Evolutionary conservation across 2,888 invertebrate species (phyloP), one percentile per base, ranked within the genome.

Genomic region (Hipparchia sbordonii): DNA sequence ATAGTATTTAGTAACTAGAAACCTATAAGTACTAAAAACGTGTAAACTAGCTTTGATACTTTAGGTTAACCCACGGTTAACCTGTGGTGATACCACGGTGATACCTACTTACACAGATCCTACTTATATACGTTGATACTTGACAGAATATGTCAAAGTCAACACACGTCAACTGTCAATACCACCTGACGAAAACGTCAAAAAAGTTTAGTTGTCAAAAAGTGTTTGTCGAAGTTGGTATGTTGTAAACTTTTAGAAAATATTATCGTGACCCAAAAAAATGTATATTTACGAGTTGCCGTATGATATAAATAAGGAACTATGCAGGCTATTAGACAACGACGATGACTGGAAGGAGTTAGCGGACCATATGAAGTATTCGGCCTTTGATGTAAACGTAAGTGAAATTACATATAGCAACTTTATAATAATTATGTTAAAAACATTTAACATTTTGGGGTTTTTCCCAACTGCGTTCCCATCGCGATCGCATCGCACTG

Each of bases 281-380:
- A 82, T 82, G 82, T 82, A 96, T 82, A 95, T 97, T 81, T 96
- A 97, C 84, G 94, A 97, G 77, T 89, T 98, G 70, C 97, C 97
- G 0, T 96, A 95, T 80, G 88, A 93, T 46, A 95, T 96, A 80
- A 94, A 96, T 73, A 95, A 94, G 74, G 95, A 96, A 80, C 84
- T 98, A 59, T 98, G 97, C 83, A 94, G 95, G 78, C 95, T 98
- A 78, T 91, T 98, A 70, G 98, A 98, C 84, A 95, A 95, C 77
- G 95, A 96, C 82, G 95, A 97, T 79, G 95, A 95, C 80, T 98
- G 98, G 98, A 95, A 96, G 83, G 96, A 96, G 81, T 89, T 98
- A 75, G 98, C 96, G 51, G 95, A 95, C 73, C 87, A 93, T 74
- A 97, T 97, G 96, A 92, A 95, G 72, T 97, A 96, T 82, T 94